Evolutionary conservation across 2,113 vertebrate genomes (phyloP), one percentile per base, ranked within the genome.

Genomic region (Catharus bicknelli): DNA sequence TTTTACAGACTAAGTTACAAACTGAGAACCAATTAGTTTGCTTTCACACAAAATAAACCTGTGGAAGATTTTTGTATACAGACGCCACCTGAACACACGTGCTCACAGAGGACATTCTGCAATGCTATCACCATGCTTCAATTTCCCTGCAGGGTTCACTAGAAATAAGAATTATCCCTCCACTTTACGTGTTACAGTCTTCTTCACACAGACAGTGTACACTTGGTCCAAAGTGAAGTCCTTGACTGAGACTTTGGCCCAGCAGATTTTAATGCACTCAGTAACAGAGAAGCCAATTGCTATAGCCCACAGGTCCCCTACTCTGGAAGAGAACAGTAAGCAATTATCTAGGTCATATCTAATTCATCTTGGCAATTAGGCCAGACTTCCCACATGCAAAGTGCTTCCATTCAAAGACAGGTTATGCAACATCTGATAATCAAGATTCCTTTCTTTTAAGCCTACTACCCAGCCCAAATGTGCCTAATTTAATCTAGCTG

Each of bases 401-500:
- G 72, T 40, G 7, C 36, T 87, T 74, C 73, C 34, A 59, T 87
- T 87, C 67, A 79, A 67, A 94, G 43, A 55, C 18, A 64, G 47
- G 42, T 73, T 87, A 89, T 0, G 0, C 32, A 90, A 53, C 43
- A 21, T 57, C 84, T 54, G 30, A 58, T 42, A 85, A 75, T 53
- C n/a, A 76, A 26, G 32, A 38, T 73, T 85, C 67, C n/a, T 68
- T 84, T 84, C 30, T 93, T 91, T 85, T 58, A 88, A 87, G 67
- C 21, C 58, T 85, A 21, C 29, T 54, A 79, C 25, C 13, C 15
- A 87, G 67, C 26, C 36, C n/a, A 87, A 91, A 68, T n/a, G 34
- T 45, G 45, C 36, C 17, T 79, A 82, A 73, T 76, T 63, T 87
- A 73, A 48, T 45, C 40, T 83, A 59, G 27, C 13, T 9, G 27